Evolutionary conservation across 1,140 invertebrate species (phyloP), one percentile per base, ranked within the genome.

Genomic region (Dolichoris vasculosae): DNA sequence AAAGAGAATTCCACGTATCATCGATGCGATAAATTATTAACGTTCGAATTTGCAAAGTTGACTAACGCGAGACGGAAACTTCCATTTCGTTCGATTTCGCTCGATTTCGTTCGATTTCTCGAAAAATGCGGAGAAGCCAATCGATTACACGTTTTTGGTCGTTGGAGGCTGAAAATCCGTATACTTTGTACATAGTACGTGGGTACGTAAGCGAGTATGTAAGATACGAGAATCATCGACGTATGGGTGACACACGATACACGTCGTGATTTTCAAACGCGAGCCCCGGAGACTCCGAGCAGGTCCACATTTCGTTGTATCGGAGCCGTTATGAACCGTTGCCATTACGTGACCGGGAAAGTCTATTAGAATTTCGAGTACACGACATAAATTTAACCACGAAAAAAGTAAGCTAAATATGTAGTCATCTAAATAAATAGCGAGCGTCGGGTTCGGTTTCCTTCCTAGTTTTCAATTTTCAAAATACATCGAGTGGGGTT

Each of bases 261-360:
- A 69, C 78, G 63, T 81, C 77, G 76, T 78, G 76, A 78, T 78
- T 78, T 78, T 78, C 76, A 13, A 78, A 30, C 76, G 30, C 32
- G 32, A 55, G 76, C 46, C 48, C 71, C 9, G 71, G 32, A 26
- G 23, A 9, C 2, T 73, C 38, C 0, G 71, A n/a, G 40, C 40
- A 26, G 38, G 38, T 46, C 13, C 20, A 46, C 40, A 75, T 26
- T 30, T 32, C 7, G 6, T 38, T 32, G 43, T 35, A 3, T 79
- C 9, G 15, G 35, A 26, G 78, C 82, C 73, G 82, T 82, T 86
- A 78, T 69, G 55, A 86, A 77, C 85, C 73, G 85, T 82, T 86
- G 73, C 55, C 63, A 82, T 82, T 86, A 82, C 85, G 85, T 82
- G 79, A 86, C 81, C 73, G 75, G 80, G 15, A 48, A 40, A 51